Evolutionary conservation across 2,888 invertebrate genomes (phyloP), one percentile per base, ranked within the genome.

Genomic region (Caenorhabditis uteleia): DNA sequence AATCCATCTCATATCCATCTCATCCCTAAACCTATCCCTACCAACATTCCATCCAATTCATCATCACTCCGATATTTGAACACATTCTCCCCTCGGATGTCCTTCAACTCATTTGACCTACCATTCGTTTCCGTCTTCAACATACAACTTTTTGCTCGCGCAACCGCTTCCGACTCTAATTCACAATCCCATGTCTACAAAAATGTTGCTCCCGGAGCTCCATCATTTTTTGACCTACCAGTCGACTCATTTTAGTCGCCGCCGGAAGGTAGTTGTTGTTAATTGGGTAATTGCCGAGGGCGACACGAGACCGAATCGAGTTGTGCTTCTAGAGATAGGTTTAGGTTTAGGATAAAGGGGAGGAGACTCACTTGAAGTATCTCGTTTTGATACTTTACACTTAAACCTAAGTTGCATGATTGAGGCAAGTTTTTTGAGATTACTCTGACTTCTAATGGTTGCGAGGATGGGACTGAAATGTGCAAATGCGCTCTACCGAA

Each of bases 291-390:
- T 56, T 34, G 20, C 66, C 66, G 8, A 55, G 39, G 20, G 66
- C 66, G 20, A 60, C 66, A 56, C 49, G 38, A 20, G 66, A 59
- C 10, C 66, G 55, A 48, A 66, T 66, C 23, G 55, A 55, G 38
- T 66, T 66, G 56, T 60, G 66, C 29, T n/a, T n/a, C n/a, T n/a
- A n/a, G n/a, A n/a, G n/a, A n/a, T n/a, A n/a, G n/a, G n/a, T n/a
- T n/a, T n/a, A n/a, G n/a, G n/a, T n/a, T n/a, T n/a, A n/a, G n/a
- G n/a, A n/a, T n/a, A n/a, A n/a, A n/a, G n/a, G n/a, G n/a, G n/a
- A n/a, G n/a, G n/a, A n/a, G n/a, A n/a, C n/a, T n/a, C n/a, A n/a
- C n/a, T n/a, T n/a, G n/a, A n/a, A n/a, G n/a, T n/a, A n/a, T n/a
- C n/a, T n/a, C n/a, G n/a, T n/a, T n/a, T n/a, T n/a, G n/a, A n/a